Conservation (phyloP, 2,797 vertebrate genomes). For the Dallia pectoralis region DNA sequence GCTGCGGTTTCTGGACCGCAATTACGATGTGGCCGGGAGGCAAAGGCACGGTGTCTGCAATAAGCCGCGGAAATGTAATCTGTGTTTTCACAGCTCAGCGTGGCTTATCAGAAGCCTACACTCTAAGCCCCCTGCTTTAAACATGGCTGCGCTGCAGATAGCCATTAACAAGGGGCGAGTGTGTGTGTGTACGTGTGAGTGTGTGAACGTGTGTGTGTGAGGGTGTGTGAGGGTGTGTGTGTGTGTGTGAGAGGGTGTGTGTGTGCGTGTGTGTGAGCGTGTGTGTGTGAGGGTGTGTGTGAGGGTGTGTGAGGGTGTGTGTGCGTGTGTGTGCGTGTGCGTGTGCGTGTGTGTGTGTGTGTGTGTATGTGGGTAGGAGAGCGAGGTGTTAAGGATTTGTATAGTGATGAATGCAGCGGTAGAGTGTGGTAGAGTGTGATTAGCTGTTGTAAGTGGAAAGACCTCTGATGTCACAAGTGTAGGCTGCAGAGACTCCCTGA, state of each 20-base stretch:
- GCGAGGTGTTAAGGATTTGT: constrained; percentile 62
- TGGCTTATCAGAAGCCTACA: constrained; percentile 73
- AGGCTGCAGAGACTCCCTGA: constrained; percentile 28
- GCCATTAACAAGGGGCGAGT: constrained; percentile 54
- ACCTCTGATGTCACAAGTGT: constrained; percentile 41
- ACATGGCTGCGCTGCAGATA: constrained; percentile 60
- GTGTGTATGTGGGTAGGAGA: constrained; percentile 52
- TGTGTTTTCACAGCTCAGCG: constrained; percentile 77
- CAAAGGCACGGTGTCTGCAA: constrained; percentile 57
- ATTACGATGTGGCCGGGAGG: constrained; percentile 60
- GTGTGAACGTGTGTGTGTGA: constrained; percentile 16
- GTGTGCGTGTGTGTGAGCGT: constrained; percentile 39
- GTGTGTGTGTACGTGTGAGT: constrained; percentile 30
- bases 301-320: constrained; percentile 33
- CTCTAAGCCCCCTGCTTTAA: constrained; percentile 64
- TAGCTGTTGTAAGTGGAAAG: constrained; percentile 57
- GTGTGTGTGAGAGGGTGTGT: constrained; percentile 52
- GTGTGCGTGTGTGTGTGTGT: constrained; percentile 17
- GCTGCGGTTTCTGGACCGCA: constrained; percentile 56
- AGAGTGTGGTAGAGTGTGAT: constrained; percentile 59
- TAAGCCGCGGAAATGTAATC: constrained; percentile 75
- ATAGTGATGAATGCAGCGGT: constrained; percentile 66
- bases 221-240: constrained; percentile 44
- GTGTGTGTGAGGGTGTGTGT: constrained; percentile 24
- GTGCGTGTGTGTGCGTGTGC: constrained; percentile 30